Conservation (phyloP, 2,113 vertebrate genomes). For the Carlito syrichta region DNA sequence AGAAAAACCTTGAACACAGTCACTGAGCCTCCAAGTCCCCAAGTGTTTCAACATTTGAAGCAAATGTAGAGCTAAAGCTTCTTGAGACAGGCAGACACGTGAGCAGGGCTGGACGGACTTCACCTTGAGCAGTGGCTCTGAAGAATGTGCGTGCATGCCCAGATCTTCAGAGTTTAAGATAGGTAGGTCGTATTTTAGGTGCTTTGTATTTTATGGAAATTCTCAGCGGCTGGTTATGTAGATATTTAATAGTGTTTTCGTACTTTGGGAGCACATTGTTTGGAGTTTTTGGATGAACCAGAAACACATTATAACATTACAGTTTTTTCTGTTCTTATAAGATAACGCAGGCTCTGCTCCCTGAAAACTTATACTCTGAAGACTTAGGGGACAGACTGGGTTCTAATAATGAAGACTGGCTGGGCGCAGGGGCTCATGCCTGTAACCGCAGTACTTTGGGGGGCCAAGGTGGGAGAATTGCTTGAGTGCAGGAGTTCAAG, state of each 20-base stretch:
- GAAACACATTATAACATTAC: not conserved
- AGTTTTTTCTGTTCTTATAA: not conserved
- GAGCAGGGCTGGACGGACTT: not conserved
- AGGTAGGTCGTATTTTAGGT: not conserved
- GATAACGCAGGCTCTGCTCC: not conserved
- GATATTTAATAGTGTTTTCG: not conserved
- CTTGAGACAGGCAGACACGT: not conserved
- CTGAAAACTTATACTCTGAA: not conserved
- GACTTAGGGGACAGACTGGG: not conserved
- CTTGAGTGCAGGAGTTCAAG: too few species aligned
- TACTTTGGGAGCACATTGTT: not conserved
- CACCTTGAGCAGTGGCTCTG: not conserved
- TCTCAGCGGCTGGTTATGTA: not conserved
- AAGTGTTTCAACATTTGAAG: not conserved
- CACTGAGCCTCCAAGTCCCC: not conserved
- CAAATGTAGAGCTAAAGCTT: not conserved
- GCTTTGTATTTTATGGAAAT: not conserved
- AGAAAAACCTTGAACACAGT: not conserved
- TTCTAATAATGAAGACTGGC: not conserved
- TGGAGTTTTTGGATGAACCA: not conserved
- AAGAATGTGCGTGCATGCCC: not conserved
- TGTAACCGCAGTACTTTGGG: too few species aligned
- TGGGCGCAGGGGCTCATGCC: too few species aligned
- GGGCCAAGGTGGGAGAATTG: too few species aligned
- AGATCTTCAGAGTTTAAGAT: not conserved